Base-by-base conservation (phyloP, 2,888 invertebrate genomes). In the Caenorhabditis angaria region DNA sequence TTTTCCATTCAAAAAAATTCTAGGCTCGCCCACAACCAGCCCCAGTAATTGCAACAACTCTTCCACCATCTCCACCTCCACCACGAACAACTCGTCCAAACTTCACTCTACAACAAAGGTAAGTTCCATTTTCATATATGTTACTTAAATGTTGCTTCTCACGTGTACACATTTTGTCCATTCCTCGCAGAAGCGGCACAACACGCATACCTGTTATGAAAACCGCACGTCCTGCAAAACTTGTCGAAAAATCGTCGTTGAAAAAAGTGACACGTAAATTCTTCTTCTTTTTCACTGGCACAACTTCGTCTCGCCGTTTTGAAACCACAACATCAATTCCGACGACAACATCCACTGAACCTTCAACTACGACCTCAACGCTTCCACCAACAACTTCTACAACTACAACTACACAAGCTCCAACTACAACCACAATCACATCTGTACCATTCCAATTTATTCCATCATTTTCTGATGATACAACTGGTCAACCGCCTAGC, bases 391-490 rank as follows among this genome's bases (percentile, higher is more conserved):
- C 68, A 2, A 50, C 58, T 1, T 63, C 62, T 10, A 59, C 69
- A 3, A 69, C 69, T 2, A 62, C 67, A 1, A 61, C 67, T 6
- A 57, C 60, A 29, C 32, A 12, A n/a, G 24, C 51, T 6, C 20
- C 59, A 22, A 51, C 69, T 18, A 53, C 69, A 20, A 59, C 69
- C 14, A 69, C 63, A 12, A 69, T 59, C 12, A 68, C 62, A 14
- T 4, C 62, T 27, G 27, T 28, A n/a, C 41, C 41, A 12, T 57
- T 59, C 12, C 71, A 72, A 29, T 72, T 72, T 48, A 66, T 72
- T 41, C 71, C 71, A 53, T 67, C 71, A 2, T 67, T 72, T 24
- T 72, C 71, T 27, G 71, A 71, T 66, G 71, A 61, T n/a, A 64
- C 62, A 57, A 56, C 58, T 70, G 70, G 41, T 41, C 41, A 59